phyloP scores from a whole-genome alignment of 1,140 invertebrate genomes.

The Atopsyche davidsoni region DNA sequence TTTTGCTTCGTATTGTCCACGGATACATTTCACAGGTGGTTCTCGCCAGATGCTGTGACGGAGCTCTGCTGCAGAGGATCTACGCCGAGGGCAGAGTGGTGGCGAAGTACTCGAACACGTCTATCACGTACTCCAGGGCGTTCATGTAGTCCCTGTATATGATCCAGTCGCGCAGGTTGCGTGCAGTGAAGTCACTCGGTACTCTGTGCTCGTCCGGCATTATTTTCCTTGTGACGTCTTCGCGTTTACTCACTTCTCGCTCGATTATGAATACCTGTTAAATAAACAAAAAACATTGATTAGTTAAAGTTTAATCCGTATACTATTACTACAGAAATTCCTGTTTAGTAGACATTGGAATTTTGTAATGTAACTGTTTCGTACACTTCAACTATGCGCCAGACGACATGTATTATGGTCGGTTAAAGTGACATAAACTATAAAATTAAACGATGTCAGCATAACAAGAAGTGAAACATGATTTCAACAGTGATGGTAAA shows the following conservation, averaged over 20 bases:
- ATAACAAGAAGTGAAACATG: no score
- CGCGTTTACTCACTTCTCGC: conserved; percentile 41
- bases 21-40: not conserved
- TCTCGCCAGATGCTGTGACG: not conserved
- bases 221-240: conserved; percentile 49
- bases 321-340: not conserved
- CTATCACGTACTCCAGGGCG: conserved; percentile 52
- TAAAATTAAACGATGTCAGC: not conserved
- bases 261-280: conserved; percentile 52
- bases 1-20: no score
- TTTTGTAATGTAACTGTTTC: no score
- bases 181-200: conserved; percentile 39
- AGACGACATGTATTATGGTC: no score
- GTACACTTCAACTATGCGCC: no score
- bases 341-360: no score
- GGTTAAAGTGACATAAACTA: not conserved
- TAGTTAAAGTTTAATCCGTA: no score
- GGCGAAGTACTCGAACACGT: conserved; percentile 48
- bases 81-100: conserved; percentile 30
- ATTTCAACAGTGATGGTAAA: no score
- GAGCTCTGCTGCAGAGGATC: not conserved
- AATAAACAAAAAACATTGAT: conserved; percentile 17
- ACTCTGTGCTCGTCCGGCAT: conserved; percentile 51
- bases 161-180: conserved; percentile 56
- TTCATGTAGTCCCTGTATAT: conserved; percentile 64